Evolutionary conservation across 2,797 vertebrate genomes (phyloP), one percentile per base, ranked within the genome.

Genomic region (Meda fulgida): DNA sequence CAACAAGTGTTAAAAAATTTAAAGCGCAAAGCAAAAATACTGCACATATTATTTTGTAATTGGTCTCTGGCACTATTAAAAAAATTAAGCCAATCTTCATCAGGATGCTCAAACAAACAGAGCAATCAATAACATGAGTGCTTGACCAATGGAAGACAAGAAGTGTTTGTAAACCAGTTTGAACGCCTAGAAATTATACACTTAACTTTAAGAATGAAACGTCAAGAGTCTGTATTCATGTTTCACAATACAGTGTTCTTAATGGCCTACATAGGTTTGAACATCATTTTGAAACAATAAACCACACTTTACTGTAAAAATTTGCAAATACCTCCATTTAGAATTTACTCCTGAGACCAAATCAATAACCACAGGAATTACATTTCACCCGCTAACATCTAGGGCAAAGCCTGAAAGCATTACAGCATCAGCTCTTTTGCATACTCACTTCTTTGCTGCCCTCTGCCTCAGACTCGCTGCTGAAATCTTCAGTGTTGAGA

Each of bases 401-500:
- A 63, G 77, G 83, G 65, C 23, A 80, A 38, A 71, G 14, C 55
- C 66, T 36, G 46, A 60, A 84, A 58, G 63, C 48, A 14, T 78
- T 9, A 43, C 73, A 78, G 21, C 6, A 78, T 69, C 63, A 53
- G 34, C 13, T 69, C 26, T 58, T 14, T 67, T 76, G 40, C 9
- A 63, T 46, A 81, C 92, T 92, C 90, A 99, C 98, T 95, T 99
- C 98, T 92, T 99, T 99, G 95, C 98, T 99, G 93, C 97, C 97
- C 46, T 99, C 97, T 0, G 96, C 97, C 5, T 99, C 98, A 0
- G 98, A 99, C 66, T 99, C 98, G 7, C 97, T 99, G 96, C 97
- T 99, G 91, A 99, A 97, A 87, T 99, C 98, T 85, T 99, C 98
- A 0, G 98, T 99, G 94, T 99, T 99, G 78, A 99, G 96, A 89